Base-by-base conservation (phyloP, 1,140 invertebrate genomes). In the Drosophila lini region DNA sequence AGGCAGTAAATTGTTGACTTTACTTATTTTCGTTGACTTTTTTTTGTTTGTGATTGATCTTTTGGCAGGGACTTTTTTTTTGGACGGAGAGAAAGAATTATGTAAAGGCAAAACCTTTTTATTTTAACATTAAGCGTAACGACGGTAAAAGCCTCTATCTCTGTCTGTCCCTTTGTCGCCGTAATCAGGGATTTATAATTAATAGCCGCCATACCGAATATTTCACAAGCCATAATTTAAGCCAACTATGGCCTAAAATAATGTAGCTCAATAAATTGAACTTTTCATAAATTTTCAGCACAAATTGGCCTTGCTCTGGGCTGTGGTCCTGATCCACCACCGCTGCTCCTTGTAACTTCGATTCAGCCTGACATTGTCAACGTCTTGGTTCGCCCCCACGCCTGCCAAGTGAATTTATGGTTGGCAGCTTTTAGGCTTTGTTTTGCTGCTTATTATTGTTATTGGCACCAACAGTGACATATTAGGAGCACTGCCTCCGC, bases 381-480 rank as follows among this genome's bases (percentile, higher is more conserved):
- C 68, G 84, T 83, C 73, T 88, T 88, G 81, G 59, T 16, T 53
- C 59, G 41, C 55, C 53, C 22, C 28, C 11, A 42, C 53, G 40
- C 52, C 60, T 50, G 64, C 38, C 58, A 80, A 57, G 64, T 80
- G 78, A 89, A 88, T 88, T 88, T 88, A 88, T 88, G 84, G 80
- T 82, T 84, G 84, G 60, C 84, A 88, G 84, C 84, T 88, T 88
- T 89, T 89, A 88, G 84, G 84, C 84, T 88, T 88, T 88, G 84
- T 88, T 88, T 88, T 88, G 84, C 84, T 84, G 84, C 84, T 88
- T 88, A 88, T 88, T 88, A 88, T 88, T 88, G 84, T 88, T 88
- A 88, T 88, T 88, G 84, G 84, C 84, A 88, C 84, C 84, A 88
- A 88, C 84, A 88, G 84, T 88, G 84, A 88, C 84, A 88, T 89